These are phyloP conservation scores for Cepaea nemoralis DNA, from an alignment of 1,140 invertebrate genomes.

Conservation along the genomic window DNA sequence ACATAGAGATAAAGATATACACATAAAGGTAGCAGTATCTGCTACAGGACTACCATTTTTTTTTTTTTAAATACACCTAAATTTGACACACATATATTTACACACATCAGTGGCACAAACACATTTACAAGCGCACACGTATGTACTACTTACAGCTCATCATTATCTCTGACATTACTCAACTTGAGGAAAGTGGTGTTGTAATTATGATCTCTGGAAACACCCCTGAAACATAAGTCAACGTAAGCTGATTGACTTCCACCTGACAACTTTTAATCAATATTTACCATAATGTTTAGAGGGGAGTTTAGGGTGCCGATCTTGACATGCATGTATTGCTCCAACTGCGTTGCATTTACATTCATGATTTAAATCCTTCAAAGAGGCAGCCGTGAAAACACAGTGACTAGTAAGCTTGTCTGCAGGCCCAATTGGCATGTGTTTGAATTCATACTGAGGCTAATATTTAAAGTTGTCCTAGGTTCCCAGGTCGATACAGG, in stretches of 20 bases:
- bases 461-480: too few species aligned
- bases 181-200: conserved; percentile 2
- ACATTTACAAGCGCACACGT: not conserved
- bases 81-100: not conserved
- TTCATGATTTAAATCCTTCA: too few species aligned
- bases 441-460: too few species aligned
- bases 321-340: too few species aligned
- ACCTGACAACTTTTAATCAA: too few species aligned
- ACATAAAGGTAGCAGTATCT: not conserved
- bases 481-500: too few species aligned
- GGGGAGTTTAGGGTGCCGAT: not conserved
- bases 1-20: not conserved
- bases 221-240: not conserved
- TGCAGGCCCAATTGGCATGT: too few species aligned
- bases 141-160: conserved; percentile 28
- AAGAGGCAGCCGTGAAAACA: not conserved
- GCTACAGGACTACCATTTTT: not conserved
- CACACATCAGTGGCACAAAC: not conserved
- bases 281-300: not conserved
- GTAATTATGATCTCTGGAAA: conserved; percentile 5
- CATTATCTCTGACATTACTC: conserved; percentile 29
- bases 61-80: not conserved
- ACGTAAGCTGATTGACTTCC: not conserved
- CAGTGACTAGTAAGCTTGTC: not conserved
- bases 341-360: too few species aligned